Evolutionary conservation across 2,113 vertebrate genomes (phyloP).

Genomic region (Acanthochromis polyacanthus): DNA sequence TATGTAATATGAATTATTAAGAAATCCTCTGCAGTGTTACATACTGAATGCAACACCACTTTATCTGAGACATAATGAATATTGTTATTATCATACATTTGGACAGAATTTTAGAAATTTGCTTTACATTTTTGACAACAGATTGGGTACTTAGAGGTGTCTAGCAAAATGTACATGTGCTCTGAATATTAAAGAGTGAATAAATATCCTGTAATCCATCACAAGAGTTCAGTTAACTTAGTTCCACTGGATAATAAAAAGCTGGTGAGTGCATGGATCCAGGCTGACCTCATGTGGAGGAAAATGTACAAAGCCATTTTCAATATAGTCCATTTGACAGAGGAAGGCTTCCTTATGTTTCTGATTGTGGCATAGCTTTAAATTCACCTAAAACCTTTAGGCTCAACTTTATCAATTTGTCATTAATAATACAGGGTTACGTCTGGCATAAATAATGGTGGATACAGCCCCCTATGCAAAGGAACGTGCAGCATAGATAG

Average conservation of each 20-base stretch:
- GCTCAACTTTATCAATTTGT: too few relatives aligned
- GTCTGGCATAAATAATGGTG: too few relatives aligned
- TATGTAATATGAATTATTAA: slow-evolving; percentile 76
- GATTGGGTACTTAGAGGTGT: slow-evolving; percentile 17
- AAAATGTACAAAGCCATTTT: slow-evolving; percentile 22
- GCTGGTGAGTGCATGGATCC: slow-evolving; percentile 18
- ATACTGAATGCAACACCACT: slow-evolving; percentile 16
- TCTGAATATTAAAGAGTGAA: slow-evolving; percentile 40
- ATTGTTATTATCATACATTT: slow-evolving; percentile 44
- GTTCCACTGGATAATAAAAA: not conserved
- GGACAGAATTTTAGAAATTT: slow-evolving; percentile 27
- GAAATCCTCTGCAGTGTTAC: slow-evolving; percentile 45
- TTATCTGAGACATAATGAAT: slow-evolving; percentile 43
- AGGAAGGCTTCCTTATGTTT: not conserved
- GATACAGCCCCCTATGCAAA: too few relatives aligned
- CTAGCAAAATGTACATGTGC: slow-evolving; percentile 3
- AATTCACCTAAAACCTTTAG: too few relatives aligned
- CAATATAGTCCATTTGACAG: not conserved
- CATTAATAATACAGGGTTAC: too few relatives aligned
- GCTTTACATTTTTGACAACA: slow-evolving; percentile 27
- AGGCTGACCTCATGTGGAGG: slow-evolving; percentile 74
- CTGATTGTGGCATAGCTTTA: too few relatives aligned
- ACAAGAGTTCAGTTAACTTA: slow-evolving; percentile 7
- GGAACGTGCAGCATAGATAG: too few relatives aligned
- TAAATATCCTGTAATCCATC: slow-evolving; percentile 35